Evolutionary conservation across 2,888 invertebrate genomes (phyloP), one percentile per base, ranked within the genome.

Genomic region (Amphipyra tragopoginis): DNA sequence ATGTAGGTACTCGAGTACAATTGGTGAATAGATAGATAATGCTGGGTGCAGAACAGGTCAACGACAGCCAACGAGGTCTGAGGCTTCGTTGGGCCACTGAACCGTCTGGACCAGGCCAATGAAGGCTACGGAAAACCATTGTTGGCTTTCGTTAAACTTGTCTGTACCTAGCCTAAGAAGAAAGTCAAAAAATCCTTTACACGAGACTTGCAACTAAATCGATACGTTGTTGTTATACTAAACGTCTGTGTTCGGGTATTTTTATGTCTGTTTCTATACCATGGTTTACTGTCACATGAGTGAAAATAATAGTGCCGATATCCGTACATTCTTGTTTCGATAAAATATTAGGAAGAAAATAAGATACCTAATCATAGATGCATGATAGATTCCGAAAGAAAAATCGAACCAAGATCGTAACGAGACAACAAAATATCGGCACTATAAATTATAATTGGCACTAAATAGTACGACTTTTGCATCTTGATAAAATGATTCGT

Each of bases 181-280:
- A n/a, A 50, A 55, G 11, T 6, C 51, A 59, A 73, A 59, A 71
- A 68, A 64, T 63, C 49, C 55, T 58, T 56, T 66, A 57, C 56
- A 67, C 54, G n/a, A 63, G 65, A 73, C 57, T 57, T 79, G 87
- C 86, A 87, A 88, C 86, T 88, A 78, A 85, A 87, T 86, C 84
- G 77, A 85, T 84, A 65, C 60, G 33, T 72, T 60, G 29, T 39
- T 65, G 68, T 70, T 77, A 58, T 73, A 74, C 66, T 71, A 57
- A 64, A 68, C 77, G 64, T 68, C 50, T 75, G 67, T 73, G 69
- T 72, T 54, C 65, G 14, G 69, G 49, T 65, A 38, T 60, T 66
- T 70, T 63, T 68, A 61, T 76, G 55, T 75, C 62, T 75, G 63
- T 71, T 62, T 67, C 62, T 51, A 48, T 79, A 79, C 84, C 83